Base-by-base conservation (phyloP, 2,113 vertebrate genomes). In the Rhinolophus sinicus region DNA sequence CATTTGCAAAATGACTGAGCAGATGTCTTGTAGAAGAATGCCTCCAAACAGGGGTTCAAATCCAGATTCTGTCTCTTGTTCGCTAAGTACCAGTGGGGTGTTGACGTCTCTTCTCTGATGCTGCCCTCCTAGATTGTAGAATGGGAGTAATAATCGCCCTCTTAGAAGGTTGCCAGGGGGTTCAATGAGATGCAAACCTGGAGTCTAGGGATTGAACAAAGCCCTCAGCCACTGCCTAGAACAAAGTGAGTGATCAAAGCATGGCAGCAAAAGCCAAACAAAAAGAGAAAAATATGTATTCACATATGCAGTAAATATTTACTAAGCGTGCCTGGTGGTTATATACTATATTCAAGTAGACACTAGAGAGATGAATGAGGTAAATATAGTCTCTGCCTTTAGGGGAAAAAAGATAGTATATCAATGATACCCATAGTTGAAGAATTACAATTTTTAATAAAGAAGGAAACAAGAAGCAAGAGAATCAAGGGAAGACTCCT, bases 291-390 rank as follows among this genome's bases (percentile, higher is more conserved):
- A 47, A 21, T 28, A 4, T 12, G 70, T 44, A 3, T 3, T 50
- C 21, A 1, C 0, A 28, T 11, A 0, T 4, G 22, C 52, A 16
- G 0, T 38, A n/a, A 4, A 22, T 8, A 8, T 2, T 19, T 13
- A 13, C 26, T 2, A 6, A 15, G 35, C 18, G 0, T 52, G 58
- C 52, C 28, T 21, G 0, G 15, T 28, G 47, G 19, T 10, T 13
- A 28, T 0, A 0, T 6, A 21, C 21, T 6, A 11, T 22, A 1
- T 12, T 4, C 3, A 11, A 69, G 19, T 6, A 38, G 47, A 44
- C 33, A 1, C 0, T 4, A 14, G 26, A 3, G 16, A 14, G 16
- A 8, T 0, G 33, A 24, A 1, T 5, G 52, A n/a, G 13, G 56
- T 16, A 7, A 35, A n/a, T 24, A 30, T 11, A 0, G 18, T 38